A percentile compares a stretch with the other conserved stretches of the same genome.
Evolutionary conservation across 2,888 invertebrate genomes (phyloP).

Genomic region (Seira sanloemensis): DNA sequence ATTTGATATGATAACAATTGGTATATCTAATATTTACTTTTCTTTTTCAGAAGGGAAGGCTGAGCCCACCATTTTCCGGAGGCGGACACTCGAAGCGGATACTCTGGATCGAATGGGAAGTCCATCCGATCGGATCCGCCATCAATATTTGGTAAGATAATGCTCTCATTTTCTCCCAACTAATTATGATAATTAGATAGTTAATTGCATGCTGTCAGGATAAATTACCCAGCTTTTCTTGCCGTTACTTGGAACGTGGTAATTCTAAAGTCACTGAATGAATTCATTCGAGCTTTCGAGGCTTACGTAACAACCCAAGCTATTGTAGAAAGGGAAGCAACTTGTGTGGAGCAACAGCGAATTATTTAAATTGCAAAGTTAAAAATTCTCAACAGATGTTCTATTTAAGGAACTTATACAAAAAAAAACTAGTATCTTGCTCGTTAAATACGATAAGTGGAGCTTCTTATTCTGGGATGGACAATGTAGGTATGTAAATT

Average conservation of each 20-base stretch:
- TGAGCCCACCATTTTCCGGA: conserved; percentile 68
- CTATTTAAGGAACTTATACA: conserved; percentile 33
- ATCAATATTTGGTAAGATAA: conserved; percentile 72
- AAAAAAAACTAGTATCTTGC: no score
- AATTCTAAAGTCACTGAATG: no score
- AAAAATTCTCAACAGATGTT: conserved; percentile 41
- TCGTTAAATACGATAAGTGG: no score
- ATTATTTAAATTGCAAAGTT: neutral
- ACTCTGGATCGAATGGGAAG: conserved; percentile 66
- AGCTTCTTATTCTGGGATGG: no score
- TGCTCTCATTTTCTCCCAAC: conserved; percentile 22
- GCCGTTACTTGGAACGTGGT: no score
- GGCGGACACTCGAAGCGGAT: conserved; percentile 71
- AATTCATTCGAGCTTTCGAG: no score
- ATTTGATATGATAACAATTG: neutral
- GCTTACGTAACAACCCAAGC: no score
- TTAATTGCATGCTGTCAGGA: conserved; percentile 71
- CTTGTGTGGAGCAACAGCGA: neutral
- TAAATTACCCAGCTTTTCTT: conserved; percentile 64
- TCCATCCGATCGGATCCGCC: conserved; percentile 69
- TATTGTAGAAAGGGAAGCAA: neutral
- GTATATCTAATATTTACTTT: neutral
- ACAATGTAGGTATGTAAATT: no score
- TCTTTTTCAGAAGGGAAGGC: conserved; percentile 55
- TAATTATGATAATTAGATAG: conserved; percentile 71